These are phyloP conservation scores for Ricordea florida DNA, from an alignment of 92 coral and sea anemone genomes.

Conservation along the genomic window DNA sequence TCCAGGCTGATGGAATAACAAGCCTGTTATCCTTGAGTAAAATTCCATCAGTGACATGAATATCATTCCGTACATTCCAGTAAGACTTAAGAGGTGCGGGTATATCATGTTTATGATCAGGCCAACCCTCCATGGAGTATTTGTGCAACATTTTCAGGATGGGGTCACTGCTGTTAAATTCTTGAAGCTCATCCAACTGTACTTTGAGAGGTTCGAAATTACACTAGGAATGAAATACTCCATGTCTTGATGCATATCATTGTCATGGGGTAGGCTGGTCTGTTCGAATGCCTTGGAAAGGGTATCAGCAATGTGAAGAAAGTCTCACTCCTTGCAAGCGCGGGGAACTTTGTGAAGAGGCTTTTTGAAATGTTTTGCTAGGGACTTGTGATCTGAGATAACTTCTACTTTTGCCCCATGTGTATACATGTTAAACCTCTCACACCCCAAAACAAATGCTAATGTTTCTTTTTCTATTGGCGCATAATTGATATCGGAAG, in stretches of 20 bases:
- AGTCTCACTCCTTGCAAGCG: too few species aligned
- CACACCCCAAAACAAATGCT: too few species aligned
- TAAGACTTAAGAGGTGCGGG: conserved; percentile 2
- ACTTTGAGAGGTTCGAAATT: conserved; percentile 3
- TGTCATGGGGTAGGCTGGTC: neutral
- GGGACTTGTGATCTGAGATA: too few species aligned
- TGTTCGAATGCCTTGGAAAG: conserved; percentile 26
- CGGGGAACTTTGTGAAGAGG: too few species aligned
- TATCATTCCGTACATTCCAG: conserved; percentile 29
- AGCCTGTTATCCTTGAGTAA: conserved; percentile 20
- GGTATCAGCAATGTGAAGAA: conserved; percentile 54
- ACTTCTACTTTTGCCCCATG: too few species aligned
- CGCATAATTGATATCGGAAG: too few species aligned
- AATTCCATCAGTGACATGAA: conserved; percentile 13
- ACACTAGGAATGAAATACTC: neutral
- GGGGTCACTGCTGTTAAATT: neutral
- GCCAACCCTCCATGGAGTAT: conserved; percentile 15
- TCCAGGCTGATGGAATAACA: conserved; percentile 8
- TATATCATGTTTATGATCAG: conserved; percentile 15
- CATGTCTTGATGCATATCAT: conserved; percentile 19
- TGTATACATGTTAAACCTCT: too few species aligned
- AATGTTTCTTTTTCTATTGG: too few species aligned
- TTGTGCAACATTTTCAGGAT: neutral
- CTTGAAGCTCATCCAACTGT: neutral
- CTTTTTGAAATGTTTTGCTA: too few species aligned